Evolutionary conservation across 2,888 invertebrate species (phyloP).

Genomic region (Clivina fossor): DNA sequence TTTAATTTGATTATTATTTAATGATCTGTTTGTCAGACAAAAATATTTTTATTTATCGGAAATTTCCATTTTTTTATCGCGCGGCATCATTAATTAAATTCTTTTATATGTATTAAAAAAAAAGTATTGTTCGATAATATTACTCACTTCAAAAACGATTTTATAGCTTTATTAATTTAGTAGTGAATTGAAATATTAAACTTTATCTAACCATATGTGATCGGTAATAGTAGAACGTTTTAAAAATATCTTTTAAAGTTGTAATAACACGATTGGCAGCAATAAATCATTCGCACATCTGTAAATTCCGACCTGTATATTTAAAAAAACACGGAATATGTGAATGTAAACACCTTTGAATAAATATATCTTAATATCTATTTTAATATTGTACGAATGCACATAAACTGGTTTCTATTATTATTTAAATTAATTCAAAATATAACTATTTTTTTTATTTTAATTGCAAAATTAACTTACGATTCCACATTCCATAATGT

Average conservation of each 20-base stretch:
- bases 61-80: conserved; percentile 12
- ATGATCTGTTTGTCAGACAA: conserved; percentile 3
- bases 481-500: too few species aligned
- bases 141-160: too few species aligned
- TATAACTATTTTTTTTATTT: background rate
- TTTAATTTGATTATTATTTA: conserved; percentile 8
- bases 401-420: background rate
- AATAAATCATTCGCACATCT: conserved; percentile 2
- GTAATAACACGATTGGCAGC: background rate
- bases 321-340: conserved; percentile 1
- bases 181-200: too few species aligned
- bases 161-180: too few species aligned
- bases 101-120: too few species aligned
- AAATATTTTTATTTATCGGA: conserved; percentile 9
- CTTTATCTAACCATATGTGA: too few species aligned
- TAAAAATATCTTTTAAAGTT: background rate
- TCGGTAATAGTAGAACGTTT: background rate
- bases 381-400: background rate
- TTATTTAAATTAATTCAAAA: background rate
- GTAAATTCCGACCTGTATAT: background rate
- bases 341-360: background rate
- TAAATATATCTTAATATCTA: background rate
- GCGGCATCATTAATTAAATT: too few species aligned
- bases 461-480: too few species aligned
- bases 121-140: too few species aligned